Evolutionary conservation across 1,140 invertebrate species (phyloP).

Genomic region (Hypsibius dujardini): DNA sequence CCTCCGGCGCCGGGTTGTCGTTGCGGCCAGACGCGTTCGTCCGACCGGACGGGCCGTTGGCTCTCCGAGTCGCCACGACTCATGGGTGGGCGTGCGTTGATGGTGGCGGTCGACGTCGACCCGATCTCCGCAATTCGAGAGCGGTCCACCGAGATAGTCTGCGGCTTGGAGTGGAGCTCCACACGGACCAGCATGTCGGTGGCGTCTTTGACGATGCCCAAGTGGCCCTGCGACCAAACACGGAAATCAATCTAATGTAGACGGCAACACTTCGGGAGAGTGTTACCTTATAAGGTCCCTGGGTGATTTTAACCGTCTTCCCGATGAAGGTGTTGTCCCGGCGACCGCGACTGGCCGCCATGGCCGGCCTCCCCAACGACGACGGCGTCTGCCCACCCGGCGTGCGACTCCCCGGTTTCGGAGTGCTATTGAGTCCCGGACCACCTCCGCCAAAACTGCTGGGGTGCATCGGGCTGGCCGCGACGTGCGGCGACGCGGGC

Average conservation of each 20-base stretch:
- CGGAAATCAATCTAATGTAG: constrained; percentile 15
- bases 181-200: constrained; percentile 83
- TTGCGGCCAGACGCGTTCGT: too few relatives aligned
- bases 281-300: constrained; percentile 80
- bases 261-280: too few relatives aligned
- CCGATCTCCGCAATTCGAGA: constrained; percentile 68
- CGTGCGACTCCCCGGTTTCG: constrained; percentile 21
- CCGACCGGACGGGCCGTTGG: too few relatives aligned
- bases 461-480: constrained; percentile 60
- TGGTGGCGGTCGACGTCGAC: too few relatives aligned
- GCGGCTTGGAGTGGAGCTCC: constrained; percentile 85
- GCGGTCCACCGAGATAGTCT: constrained; percentile 89
- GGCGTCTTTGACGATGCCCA: constrained; percentile 60
- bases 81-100: too few relatives aligned
- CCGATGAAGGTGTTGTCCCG: constrained; percentile 80
- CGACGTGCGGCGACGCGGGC: constrained; percentile 65
- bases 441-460: constrained; percentile 39
- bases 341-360: constrained; percentile 36
- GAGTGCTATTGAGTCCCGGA: constrained; percentile 31
- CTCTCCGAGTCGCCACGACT: too few relatives aligned
- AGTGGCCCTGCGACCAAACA: constrained; percentile 34
- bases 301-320: constrained; percentile 88
- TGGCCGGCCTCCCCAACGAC: constrained; percentile 2
- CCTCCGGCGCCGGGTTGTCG: too few relatives aligned
- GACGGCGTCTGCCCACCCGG: constrained; percentile 25